These are phyloP conservation scores for Troilus luridus DNA, from an alignment of 2,888 invertebrate genomes.

Conservation along the genomic window DNA sequence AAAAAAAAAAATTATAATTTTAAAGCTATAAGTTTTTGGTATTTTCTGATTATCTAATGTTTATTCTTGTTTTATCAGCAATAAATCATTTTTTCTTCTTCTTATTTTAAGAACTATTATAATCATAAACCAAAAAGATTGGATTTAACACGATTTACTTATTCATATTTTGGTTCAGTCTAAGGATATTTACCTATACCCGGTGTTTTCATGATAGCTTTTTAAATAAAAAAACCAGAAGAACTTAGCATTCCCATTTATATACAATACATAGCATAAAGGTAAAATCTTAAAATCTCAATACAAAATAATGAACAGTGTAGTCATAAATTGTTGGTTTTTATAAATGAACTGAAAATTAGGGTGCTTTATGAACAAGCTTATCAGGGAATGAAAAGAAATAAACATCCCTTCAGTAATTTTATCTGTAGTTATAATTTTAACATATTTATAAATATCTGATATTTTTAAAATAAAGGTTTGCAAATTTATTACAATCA, in stretches of 20 bases:
- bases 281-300: neutral
- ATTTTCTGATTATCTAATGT: no score
- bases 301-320: neutral
- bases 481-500: neutral
- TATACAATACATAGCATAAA: neutral
- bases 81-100: no score
- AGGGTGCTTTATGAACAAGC: neutral
- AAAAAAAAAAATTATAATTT: no score
- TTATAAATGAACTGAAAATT: neutral
- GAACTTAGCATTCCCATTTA: neutral
- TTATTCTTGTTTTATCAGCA: no score
- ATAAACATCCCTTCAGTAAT: neutral
- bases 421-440: constrained; percentile 30
- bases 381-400: neutral
- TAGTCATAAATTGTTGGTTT: neutral
- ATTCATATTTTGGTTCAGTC: neutral
- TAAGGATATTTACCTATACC: neutral
- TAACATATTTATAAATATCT: constrained; percentile 26
- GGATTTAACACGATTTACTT: neutral
- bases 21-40: no score
- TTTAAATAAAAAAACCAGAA: neutral
- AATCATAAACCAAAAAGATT: no score
- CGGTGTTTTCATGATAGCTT: neutral
- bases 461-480: neutral
- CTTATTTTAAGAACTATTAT: no score